Conservation (phyloP, 37 sponge, comb jelly and placozoan species). For the Hormiphora californensis region DNA sequence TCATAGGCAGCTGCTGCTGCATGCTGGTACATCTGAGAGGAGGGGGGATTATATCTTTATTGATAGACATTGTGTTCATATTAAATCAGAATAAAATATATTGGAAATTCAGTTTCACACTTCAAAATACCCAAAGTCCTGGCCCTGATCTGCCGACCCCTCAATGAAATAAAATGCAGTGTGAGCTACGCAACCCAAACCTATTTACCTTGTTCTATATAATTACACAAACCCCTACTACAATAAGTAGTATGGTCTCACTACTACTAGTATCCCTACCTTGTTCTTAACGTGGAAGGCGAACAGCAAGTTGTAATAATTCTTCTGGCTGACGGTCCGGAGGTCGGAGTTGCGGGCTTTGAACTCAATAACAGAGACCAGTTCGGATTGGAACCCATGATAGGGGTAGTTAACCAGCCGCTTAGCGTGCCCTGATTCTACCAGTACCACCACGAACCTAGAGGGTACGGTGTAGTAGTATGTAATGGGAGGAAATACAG, state of each 20-base stretch:
- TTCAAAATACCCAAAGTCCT: too few relatives aligned
- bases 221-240: too few relatives aligned
- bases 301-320: constrained; percentile 20
- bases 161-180: too few relatives aligned
- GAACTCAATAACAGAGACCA: constrained; percentile 30
- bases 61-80: too few relatives aligned
- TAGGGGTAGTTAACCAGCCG: constrained; percentile 36
- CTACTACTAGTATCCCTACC: too few relatives aligned
- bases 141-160: too few relatives aligned
- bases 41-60: too few relatives aligned
- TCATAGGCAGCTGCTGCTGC: constrained; percentile 48
- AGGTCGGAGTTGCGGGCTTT: constrained; percentile 44
- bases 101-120: too few relatives aligned
- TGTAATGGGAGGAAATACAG: neutral
- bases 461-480: neutral
- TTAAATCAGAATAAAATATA: too few relatives aligned
- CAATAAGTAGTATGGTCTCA: too few relatives aligned
- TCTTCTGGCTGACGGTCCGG: neutral
- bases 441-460: constrained; percentile 50
- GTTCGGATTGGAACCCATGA: constrained; percentile 2
- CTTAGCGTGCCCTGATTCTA: constrained; percentile 32
- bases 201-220: too few relatives aligned
- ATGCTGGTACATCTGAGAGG: constrained; percentile 41
- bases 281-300: constrained; percentile 52
- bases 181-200: too few relatives aligned